A percentile compares a stretch with the other conserved stretches of the same genome.
phyloP scores from a whole-genome alignment of 2,113 vertebrate genomes.

The Dicrurus megarhynchus region DNA sequence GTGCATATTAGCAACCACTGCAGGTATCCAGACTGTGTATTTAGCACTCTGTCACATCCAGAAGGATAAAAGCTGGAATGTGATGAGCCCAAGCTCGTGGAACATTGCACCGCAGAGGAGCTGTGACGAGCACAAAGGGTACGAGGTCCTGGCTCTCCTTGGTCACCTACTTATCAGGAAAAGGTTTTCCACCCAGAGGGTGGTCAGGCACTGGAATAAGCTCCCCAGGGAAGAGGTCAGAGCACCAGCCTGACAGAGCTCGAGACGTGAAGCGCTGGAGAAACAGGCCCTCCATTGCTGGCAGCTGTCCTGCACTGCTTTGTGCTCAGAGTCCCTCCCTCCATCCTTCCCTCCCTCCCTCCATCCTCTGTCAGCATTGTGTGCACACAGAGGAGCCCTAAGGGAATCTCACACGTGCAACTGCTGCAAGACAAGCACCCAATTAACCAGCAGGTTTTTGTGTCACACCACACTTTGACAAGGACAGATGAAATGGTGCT shows the following conservation, averaged over 20 bases:
- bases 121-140: neutral
- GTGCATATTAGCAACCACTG: neutral
- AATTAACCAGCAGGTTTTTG: neutral
- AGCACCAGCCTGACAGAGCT: neutral
- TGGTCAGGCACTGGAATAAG: neutral
- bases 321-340: neutral
- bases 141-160: neutral
- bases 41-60: neutral
- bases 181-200: neutral
- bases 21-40: neutral
- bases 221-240: no score
- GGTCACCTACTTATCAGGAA: neutral
- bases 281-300: neutral
- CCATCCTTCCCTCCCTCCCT: neutral
- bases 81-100: neutral
- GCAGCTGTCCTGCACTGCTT: neutral
- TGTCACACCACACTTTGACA: neutral
- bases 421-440: neutral
- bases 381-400: neutral
- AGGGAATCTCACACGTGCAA: neutral
- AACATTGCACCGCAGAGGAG: neutral
- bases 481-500: neutral
- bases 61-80: neutral
- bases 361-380: accelerated
- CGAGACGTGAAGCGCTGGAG: neutral